Evolutionary conservation across 2,113 vertebrate genomes (phyloP).

Genomic region (Anguilla rostrata): DNA sequence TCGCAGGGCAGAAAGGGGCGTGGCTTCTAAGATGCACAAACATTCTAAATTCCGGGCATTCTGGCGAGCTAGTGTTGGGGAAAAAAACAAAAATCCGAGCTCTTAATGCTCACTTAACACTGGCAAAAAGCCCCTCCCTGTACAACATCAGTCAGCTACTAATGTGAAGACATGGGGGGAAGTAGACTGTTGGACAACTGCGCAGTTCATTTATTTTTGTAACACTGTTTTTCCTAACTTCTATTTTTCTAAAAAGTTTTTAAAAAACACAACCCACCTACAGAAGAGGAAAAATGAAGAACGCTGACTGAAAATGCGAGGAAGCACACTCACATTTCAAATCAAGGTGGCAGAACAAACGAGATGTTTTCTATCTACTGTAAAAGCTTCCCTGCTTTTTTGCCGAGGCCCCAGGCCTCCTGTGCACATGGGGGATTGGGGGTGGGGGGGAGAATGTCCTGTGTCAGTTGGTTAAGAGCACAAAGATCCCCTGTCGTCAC

Average conservation of each 20-base stretch:
- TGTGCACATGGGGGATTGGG: too few species aligned
- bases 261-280: slow-evolving; percentile 11
- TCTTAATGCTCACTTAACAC: slow-evolving; percentile 49
- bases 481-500: not conserved
- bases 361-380: not conserved
- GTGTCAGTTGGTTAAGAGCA: not conserved
- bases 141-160: slow-evolving; percentile 62
- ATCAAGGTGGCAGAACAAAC: not conserved
- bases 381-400: not conserved
- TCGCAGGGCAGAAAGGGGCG: slow-evolving; percentile 28
- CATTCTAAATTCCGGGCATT: not conserved
- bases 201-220: slow-evolving; percentile 68
- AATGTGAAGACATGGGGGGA: slow-evolving; percentile 55
- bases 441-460: not conserved
- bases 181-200: slow-evolving; percentile 50
- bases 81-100: slow-evolving; percentile 33
- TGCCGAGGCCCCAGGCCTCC: too few species aligned
- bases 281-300: not conserved
- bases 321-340: not conserved
- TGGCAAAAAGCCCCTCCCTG: slow-evolving; percentile 54
- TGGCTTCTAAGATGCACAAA: slow-evolving; percentile 29
- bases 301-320: not conserved
- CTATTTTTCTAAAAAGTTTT: slow-evolving; percentile 68
- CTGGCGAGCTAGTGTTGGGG: slow-evolving; percentile 21
- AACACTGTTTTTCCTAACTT: slow-evolving; percentile 63